Conservation (phyloP, 2,113 vertebrate species). For the Chitala chitala region DNA sequence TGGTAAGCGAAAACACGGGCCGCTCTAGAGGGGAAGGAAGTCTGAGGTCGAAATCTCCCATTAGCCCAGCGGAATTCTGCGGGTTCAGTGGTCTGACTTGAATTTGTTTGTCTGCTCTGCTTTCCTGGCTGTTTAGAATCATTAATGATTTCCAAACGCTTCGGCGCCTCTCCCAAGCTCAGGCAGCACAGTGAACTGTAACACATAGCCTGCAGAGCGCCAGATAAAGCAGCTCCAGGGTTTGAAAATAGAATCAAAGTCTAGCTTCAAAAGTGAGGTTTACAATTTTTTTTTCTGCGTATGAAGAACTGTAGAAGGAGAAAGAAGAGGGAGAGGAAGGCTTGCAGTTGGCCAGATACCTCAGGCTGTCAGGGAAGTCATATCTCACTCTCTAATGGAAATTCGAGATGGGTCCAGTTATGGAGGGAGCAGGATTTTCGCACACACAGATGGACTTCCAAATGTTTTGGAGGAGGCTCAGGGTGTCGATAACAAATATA, state of each 20-base stretch:
- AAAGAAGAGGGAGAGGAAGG: constrained; percentile 15
- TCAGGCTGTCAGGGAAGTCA: constrained; percentile 32
- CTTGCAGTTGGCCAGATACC: constrained; percentile 29
- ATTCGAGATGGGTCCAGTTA: constrained; percentile 28
- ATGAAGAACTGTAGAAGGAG: constrained; percentile 28
- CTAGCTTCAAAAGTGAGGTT: constrained; percentile 39
- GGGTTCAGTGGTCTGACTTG: neutral
- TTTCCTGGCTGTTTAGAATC: constrained; percentile 42
- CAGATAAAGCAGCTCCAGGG: constrained; percentile 36
- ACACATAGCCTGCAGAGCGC: constrained; percentile 36
- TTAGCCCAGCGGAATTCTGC: neutral
- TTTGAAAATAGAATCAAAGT: constrained; percentile 43
- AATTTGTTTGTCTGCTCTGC: neutral
- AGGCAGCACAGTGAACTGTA: constrained; percentile 35
- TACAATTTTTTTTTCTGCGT: constrained; percentile 26
- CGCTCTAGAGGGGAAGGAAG: neutral
- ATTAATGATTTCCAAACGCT: constrained; percentile 44
- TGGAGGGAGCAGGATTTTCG: constrained; percentile 26
- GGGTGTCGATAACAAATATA: constrained; percentile 32
- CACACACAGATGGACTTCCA: constrained; percentile 42
- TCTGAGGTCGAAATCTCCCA: neutral
- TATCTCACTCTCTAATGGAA: constrained; percentile 34
- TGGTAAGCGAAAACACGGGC: neutral
- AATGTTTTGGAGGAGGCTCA: constrained; percentile 44
- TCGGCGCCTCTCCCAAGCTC: constrained; percentile 29